Percentiles rank a stretch among this genome's conserved stretches.
Conservation (phyloP, 2,113 vertebrate genomes). For the Andinoacara biseriatus region DNA sequence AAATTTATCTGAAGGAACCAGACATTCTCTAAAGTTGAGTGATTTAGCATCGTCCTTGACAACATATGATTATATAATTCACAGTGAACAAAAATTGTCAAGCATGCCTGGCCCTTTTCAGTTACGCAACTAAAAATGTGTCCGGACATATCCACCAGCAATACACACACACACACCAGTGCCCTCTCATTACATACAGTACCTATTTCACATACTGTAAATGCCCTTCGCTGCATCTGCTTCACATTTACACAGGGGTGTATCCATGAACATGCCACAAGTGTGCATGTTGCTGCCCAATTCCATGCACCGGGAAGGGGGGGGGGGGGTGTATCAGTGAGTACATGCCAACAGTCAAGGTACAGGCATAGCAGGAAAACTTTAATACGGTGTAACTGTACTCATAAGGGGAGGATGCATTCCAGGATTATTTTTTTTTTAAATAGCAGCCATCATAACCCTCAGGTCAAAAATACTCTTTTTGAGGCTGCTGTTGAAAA, state of each 20-base stretch:
- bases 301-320: not conserved
- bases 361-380: not conserved
- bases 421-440: not conserved
- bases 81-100: slow-evolving; percentile 30
- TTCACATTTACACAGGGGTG: slow-evolving; percentile 44
- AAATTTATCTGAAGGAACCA: not conserved
- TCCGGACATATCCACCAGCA: slow-evolving; percentile 67
- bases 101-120: slow-evolving; percentile 14
- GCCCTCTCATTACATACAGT: slow-evolving; percentile 15
- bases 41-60: not conserved
- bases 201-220: slow-evolving; percentile 26
- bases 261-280: not conserved
- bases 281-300: slow-evolving; percentile 19
- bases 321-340: too few species aligned
- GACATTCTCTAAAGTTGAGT: not conserved
- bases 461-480: not conserved
- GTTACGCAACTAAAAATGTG: slow-evolving; percentile 74
- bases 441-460: not conserved
- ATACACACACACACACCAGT: slow-evolving; percentile 39
- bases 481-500: not conserved
- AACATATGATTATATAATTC: slow-evolving; percentile 21
- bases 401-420: not conserved
- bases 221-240: slow-evolving; percentile 47
- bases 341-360: not conserved
- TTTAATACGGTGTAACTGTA: not conserved